These are phyloP conservation scores for Drosophila putrida DNA, from an alignment of 2,888 invertebrate genomes.

Conservation along the genomic window DNA sequence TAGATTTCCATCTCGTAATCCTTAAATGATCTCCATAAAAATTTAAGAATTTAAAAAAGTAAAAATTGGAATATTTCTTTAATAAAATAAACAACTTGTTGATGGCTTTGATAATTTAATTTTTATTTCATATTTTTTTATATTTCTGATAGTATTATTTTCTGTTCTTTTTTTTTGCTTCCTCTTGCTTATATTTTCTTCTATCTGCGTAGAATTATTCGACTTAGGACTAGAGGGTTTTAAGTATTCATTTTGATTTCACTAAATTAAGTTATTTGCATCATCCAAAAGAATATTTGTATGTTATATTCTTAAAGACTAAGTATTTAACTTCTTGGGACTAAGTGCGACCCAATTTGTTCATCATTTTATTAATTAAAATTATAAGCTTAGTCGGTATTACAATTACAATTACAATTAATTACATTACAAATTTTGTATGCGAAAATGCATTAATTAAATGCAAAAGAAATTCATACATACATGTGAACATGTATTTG, in stretches of 20 bases:
- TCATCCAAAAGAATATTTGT: conserved; percentile 27
- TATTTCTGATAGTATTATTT: conserved; percentile 49
- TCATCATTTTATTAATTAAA: conserved; percentile 27
- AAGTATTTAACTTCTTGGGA: conserved; percentile 30
- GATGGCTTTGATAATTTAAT: conserved; percentile 63
- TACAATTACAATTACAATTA: conserved; percentile 74
- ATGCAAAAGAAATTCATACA: conserved; percentile 66
- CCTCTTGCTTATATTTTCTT: conserved; percentile 25
- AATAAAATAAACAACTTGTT: conserved; percentile 10
- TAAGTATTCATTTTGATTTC: conserved; percentile 70
- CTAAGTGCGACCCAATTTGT: conserved; percentile 16
- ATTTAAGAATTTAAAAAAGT: too few relatives aligned
- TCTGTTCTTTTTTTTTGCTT: conserved; percentile 22
- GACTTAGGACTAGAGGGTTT: conserved; percentile 73
- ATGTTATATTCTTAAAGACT: conserved; percentile 18
- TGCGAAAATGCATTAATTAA: conserved; percentile 74
- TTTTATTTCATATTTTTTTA: conserved; percentile 60
- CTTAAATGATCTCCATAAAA: too few relatives aligned
- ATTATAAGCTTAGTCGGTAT: conserved; percentile 52
- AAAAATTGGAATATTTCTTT: background rate
- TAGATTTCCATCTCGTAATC: background rate
- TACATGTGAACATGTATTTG: conserved; percentile 17
- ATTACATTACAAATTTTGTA: conserved; percentile 71
- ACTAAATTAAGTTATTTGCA: conserved; percentile 55
- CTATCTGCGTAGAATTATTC: conserved; percentile 41